Conservation (phyloP, 23 tunicate species). For the Diplosoma virens region DNA sequence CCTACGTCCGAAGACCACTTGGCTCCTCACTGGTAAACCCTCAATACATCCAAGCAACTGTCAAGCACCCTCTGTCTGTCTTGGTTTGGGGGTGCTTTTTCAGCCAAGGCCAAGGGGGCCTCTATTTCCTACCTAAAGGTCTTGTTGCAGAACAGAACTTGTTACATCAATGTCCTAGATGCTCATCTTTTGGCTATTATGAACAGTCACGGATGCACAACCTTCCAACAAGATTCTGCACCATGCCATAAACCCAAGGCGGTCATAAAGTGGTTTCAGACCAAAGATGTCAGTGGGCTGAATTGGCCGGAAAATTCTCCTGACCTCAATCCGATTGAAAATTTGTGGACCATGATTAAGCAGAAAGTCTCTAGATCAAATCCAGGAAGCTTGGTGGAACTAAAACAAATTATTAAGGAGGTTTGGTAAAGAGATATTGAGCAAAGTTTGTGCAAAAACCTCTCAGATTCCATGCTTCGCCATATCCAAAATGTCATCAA, state of each 20-base stretch:
- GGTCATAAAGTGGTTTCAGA: slow-evolving; percentile 25
- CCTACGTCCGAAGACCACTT: slow-evolving; percentile 19
- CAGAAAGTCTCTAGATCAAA: slow-evolving; percentile 13
- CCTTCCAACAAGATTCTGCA: no score
- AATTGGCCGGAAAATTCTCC: no score
- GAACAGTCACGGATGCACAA: slow-evolving; percentile 16
- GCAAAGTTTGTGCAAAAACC: slow-evolving; percentile 23
- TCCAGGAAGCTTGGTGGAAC: slow-evolving; percentile 29
- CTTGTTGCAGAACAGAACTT: slow-evolving; percentile 1
- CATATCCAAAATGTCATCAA: slow-evolving; percentile 30
- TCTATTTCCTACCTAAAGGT: slow-evolving; percentile 30
- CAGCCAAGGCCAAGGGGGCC: slow-evolving; percentile 14
- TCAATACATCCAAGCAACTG: slow-evolving; percentile 25
- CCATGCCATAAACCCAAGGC: slow-evolving; percentile 30
- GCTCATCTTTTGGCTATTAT: slow-evolving; percentile 3
- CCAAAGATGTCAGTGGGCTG: slow-evolving; percentile 14
- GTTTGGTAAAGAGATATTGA: slow-evolving; percentile 10
- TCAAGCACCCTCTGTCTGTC: slow-evolving; percentile 38
- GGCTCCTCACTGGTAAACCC: slow-evolving; percentile 30
- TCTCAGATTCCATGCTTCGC: slow-evolving; percentile 19
- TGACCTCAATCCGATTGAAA: no score
- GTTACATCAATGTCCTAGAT: slow-evolving; percentile 32
- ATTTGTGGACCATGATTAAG: slow-evolving; percentile 19
- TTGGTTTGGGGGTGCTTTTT: slow-evolving; percentile 18
- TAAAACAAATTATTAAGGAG: slow-evolving; percentile 21